Evolutionary conservation across 2,113 vertebrate genomes (phyloP).

Genomic region (Nibea albiflora): DNA sequence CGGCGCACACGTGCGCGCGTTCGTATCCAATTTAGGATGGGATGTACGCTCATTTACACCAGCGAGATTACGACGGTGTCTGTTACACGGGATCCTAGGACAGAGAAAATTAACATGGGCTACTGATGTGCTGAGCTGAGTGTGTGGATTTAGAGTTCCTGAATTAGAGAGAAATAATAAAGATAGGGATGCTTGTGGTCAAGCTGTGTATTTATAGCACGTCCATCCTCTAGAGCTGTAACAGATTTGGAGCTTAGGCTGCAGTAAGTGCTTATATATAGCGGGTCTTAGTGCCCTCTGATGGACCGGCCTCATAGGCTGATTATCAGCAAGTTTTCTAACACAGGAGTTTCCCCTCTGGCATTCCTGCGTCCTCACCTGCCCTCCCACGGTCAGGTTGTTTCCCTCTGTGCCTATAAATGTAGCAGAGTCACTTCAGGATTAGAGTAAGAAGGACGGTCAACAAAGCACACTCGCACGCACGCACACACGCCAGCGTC

Average conservation of each 20-base stretch:
- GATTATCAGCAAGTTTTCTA: conserved; percentile 64
- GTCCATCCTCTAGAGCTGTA: conserved; percentile 65
- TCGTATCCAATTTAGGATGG: conserved; percentile 21
- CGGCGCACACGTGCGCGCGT: no score
- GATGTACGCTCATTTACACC: conserved; percentile 30
- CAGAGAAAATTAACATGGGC: not conserved
- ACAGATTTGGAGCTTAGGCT: conserved; percentile 76
- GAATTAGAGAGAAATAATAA: conserved; percentile 61
- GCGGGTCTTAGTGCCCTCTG: conserved; percentile 66
- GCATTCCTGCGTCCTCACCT: conserved; percentile 24
- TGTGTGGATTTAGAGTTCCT: conserved; percentile 55
- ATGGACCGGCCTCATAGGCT: conserved; percentile 47
- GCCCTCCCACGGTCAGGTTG: conserved; percentile 9
- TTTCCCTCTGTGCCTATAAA: conserved; percentile 40
- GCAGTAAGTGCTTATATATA: conserved; percentile 73
- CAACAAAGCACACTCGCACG: conserved; percentile 17
- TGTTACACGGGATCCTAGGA: no score
- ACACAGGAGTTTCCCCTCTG: conserved; percentile 20
- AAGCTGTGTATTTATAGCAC: conserved; percentile 71
- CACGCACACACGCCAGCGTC: not conserved
- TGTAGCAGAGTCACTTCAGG: conserved; percentile 22
- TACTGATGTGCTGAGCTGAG: conserved; percentile 28
- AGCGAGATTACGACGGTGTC: conserved; percentile 49
- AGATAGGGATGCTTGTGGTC: conserved; percentile 40
- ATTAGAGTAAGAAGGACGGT: conserved; percentile 17